A percentile compares a stretch with the other conserved stretches of the same genome.
Conservation (phyloP, 2,888 invertebrate genomes). For the Labia minor region DNA sequence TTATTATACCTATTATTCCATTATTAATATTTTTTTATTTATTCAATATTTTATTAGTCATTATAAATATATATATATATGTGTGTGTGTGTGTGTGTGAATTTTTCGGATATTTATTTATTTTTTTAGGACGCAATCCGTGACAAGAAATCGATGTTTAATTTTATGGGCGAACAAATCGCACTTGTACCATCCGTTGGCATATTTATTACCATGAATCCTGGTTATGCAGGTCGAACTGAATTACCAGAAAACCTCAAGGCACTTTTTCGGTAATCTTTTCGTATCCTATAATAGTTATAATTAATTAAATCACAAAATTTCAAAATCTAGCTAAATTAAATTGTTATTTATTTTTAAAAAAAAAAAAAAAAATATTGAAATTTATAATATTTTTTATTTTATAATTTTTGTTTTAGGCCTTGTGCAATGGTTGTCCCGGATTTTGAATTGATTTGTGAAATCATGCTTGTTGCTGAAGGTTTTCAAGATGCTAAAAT, state of each 20-base stretch:
- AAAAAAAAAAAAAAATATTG: too few relatives aligned
- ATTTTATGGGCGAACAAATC: conserved; percentile 91
- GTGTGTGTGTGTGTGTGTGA: too few relatives aligned
- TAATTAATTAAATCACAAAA: neutral
- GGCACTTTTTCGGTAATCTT: conserved; percentile 33
- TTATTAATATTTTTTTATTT: too few relatives aligned
- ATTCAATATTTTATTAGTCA: too few relatives aligned
- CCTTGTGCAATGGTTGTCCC: conserved; percentile 98
- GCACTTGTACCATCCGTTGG: conserved; percentile 74
- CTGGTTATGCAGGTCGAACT: conserved; percentile 90
- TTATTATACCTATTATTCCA: too few relatives aligned
- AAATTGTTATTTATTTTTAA: neutral
- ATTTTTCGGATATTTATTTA: neutral
- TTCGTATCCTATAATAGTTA: neutral
- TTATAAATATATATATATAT: too few relatives aligned
- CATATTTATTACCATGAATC: conserved; percentile 97
- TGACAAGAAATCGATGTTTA: conserved; percentile 76
- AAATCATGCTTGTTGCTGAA: conserved; percentile 97
- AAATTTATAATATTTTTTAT: neutral
- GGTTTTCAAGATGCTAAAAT: conserved; percentile 92
- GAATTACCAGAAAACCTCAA: conserved; percentile 68
- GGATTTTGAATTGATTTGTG: conserved; percentile 92
- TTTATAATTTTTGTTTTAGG: conserved; percentile 46
- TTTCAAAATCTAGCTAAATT: neutral
- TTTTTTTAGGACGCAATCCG: conserved; percentile 49